Conservation (phyloP, 2,113 vertebrate species). For the Mustelus asterias region DNA sequence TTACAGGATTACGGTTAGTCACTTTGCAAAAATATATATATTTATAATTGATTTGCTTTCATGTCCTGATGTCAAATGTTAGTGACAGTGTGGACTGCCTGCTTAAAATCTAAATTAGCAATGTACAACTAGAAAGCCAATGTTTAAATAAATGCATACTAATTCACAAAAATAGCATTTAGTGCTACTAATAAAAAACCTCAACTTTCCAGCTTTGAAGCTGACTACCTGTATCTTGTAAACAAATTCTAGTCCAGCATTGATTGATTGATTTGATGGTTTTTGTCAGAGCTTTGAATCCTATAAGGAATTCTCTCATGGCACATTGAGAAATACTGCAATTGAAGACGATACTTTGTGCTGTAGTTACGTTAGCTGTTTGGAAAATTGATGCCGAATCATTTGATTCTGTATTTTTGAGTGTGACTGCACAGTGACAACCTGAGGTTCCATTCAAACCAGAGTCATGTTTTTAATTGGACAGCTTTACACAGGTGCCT, state of each 20-base stretch:
- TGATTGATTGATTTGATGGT: background rate
- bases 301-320: background rate
- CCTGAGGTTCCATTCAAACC: background rate
- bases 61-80: background rate
- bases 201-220: background rate
- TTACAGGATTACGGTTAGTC: conserved; percentile 90
- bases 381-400: background rate
- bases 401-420: background rate
- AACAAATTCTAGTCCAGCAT: background rate
- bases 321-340: background rate
- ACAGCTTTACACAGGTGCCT: background rate
- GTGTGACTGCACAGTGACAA: background rate
- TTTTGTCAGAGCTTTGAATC: background rate
- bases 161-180: background rate
- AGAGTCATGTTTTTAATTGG: background rate
- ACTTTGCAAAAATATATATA: background rate
- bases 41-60: background rate
- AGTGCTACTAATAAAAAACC: background rate
- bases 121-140: background rate
- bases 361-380: background rate
- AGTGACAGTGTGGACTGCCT: background rate
- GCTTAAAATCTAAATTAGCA: background rate
- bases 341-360: background rate
- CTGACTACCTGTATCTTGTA: background rate
- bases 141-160: no score